Base-by-base conservation (phyloP, 1,140 invertebrate genomes). In the Oryzaephilus surinamensis region DNA sequence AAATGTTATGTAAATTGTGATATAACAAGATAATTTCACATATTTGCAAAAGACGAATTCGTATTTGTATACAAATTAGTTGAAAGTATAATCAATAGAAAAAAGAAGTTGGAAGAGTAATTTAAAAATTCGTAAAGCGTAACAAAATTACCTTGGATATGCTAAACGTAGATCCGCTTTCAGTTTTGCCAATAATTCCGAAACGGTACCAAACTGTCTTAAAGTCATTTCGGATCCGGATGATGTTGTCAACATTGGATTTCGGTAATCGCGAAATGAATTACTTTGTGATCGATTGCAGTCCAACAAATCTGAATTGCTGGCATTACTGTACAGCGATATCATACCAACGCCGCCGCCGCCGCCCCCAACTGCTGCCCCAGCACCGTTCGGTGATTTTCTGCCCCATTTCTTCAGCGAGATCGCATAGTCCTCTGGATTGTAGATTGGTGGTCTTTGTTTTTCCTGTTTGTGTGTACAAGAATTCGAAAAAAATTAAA, bases 101-200 rank as follows among this genome's bases (percentile, higher is more conserved):
- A n/a, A n/a, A n/a, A n/a, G n/a, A n/a, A n/a, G n/a, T n/a, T n/a
- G n/a, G n/a, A n/a, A n/a, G n/a, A n/a, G n/a, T n/a, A n/a, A n/a
- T n/a, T n/a, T n/a, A n/a, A n/a, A n/a, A n/a, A n/a, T n/a, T n/a
- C n/a, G n/a, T n/a, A n/a, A n/a, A n/a, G n/a, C n/a, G n/a, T n/a
- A n/a, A n/a, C n/a, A n/a, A n/a, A 6, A 29, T 62, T 69, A 91
- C 88, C 87, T 91, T 45, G 83, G 81, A 65, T 89, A 89, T 0
- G 88, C 83, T 10, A 89, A 72, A 41, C 82, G 70, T 0, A 95
- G 71, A 62, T 93, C 90, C 2, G 84, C 76, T 43, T 83, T 73
- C 2, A 94, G 70, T 56, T 92, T 93, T 28, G 79, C 79, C n/a
- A 94, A 69, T 1, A 95, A 70, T 61, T 93, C 87, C 19, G 84